Percentiles rank a stretch among this genome's conserved stretches.
These are phyloP conservation scores for Eleutherodactylus coqui DNA, from an alignment of 2,797 vertebrate genomes.

Conservation along the genomic window DNA sequence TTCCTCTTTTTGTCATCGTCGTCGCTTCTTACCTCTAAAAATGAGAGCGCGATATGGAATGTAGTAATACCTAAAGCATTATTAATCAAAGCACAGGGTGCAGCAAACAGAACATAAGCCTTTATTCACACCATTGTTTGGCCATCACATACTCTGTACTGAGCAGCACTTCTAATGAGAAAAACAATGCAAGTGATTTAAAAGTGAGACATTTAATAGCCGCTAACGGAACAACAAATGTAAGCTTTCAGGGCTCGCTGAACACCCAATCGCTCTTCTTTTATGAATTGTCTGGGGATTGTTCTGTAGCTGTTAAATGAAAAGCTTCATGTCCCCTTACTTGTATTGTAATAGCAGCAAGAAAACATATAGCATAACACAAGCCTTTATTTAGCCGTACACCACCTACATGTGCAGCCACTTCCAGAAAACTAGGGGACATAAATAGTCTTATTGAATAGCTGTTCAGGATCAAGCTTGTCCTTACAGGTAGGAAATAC, in stretches of 20 bases:
- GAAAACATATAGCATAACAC: neutral
- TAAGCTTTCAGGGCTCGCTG: neutral
- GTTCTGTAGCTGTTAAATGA: conserved; percentile 33
- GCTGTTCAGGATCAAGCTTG: neutral
- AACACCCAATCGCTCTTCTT: conserved; percentile 35
- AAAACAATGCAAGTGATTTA: conserved; percentile 12
- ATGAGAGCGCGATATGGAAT: neutral
- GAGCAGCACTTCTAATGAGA: neutral
- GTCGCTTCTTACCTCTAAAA: conserved; percentile 1
- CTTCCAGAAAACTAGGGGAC: neutral
- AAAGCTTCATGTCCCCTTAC: neutral
- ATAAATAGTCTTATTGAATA: neutral
- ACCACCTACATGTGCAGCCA: neutral
- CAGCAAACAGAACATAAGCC: neutral
- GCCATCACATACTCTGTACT: conserved; percentile 11
- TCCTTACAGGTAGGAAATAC: too few relatives aligned
- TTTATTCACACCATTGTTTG: neutral
- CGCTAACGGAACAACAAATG: neutral
- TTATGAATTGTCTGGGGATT: conserved; percentile 17
- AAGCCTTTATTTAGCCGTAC: neutral
- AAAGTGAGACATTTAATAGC: conserved; percentile 29
- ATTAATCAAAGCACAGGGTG: neutral
- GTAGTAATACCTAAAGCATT: neutral
- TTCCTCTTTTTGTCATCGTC: neutral
- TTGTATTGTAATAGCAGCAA: neutral